Percentiles rank a stretch among this genome's conserved stretches.
These are phyloP conservation scores for Bovichtus diacanthus DNA, from an alignment of 2,797 vertebrate species.

Conservation along the genomic window DNA sequence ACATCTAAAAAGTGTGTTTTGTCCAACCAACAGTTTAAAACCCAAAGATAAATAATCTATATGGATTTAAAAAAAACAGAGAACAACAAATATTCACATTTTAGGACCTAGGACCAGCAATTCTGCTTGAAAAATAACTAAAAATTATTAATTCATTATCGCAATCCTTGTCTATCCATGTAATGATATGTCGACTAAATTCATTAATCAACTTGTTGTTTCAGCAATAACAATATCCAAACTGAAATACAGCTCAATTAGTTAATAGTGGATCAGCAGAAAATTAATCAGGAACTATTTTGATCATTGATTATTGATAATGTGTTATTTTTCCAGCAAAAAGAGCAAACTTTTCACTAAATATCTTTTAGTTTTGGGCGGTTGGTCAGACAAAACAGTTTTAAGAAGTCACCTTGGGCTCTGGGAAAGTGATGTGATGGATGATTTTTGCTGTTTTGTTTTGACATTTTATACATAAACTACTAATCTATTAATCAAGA, in stretches of 20 bases:
- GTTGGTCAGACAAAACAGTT: neutral
- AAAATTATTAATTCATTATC: neutral
- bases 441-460: neutral
- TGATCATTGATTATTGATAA: neutral
- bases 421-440: neutral
- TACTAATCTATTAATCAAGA: neutral
- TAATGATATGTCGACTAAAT: neutral
- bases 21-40: neutral
- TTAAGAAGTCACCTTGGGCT: neutral
- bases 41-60: neutral
- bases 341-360: neutral
- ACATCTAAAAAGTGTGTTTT: neutral
- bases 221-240: neutral
- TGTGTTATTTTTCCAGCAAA: neutral
- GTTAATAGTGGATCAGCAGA: neutral
- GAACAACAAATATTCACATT: neutral
- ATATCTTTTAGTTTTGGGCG: neutral
- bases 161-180: neutral
- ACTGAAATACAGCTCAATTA: neutral
- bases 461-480: neutral
- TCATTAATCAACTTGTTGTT: neutral
- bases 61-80: neutral
- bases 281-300: neutral
- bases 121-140: neutral
- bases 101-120: rapidly evolving